Percentiles rank a stretch among this genome's conserved stretches.
Evolutionary conservation across 1,140 invertebrate species (phyloP).

Genomic region (Bombus polaris): DNA sequence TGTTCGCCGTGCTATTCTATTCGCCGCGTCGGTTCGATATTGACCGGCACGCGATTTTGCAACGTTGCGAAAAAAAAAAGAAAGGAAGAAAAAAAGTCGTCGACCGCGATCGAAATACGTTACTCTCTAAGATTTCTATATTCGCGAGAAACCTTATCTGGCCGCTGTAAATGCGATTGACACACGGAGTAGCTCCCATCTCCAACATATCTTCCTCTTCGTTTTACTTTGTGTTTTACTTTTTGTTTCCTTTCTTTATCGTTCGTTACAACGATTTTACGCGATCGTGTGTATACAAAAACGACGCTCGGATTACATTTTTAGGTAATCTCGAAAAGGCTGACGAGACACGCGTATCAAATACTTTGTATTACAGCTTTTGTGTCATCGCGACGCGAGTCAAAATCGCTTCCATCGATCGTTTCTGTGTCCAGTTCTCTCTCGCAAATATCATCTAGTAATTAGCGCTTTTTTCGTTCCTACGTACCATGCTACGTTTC

Average conservation of each 20-base stretch:
- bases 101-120: not conserved
- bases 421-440: not conserved
- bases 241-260: too few species aligned
- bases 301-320: not conserved
- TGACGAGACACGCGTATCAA: conserved; percentile 4
- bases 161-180: not conserved
- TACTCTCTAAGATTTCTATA: not conserved
- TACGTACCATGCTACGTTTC: too few species aligned
- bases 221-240: too few species aligned
- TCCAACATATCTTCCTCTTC: too few species aligned
- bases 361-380: not conserved
- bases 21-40: not conserved
- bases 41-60: not conserved
- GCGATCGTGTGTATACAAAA: not conserved
- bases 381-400: not conserved
- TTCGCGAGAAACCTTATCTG: conserved; percentile 21
- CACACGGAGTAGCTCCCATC: not conserved
- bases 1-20: not conserved
- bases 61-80: not conserved
- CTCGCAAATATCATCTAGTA: not conserved
- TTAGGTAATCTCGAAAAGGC: conserved; percentile 3
- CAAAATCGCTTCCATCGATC: not conserved
- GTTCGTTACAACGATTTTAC: not conserved
- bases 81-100: not conserved
- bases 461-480: too few species aligned